Evolutionary conservation across 2,797 vertebrate genomes (phyloP).

Genomic region (Falco peregrinus): DNA sequence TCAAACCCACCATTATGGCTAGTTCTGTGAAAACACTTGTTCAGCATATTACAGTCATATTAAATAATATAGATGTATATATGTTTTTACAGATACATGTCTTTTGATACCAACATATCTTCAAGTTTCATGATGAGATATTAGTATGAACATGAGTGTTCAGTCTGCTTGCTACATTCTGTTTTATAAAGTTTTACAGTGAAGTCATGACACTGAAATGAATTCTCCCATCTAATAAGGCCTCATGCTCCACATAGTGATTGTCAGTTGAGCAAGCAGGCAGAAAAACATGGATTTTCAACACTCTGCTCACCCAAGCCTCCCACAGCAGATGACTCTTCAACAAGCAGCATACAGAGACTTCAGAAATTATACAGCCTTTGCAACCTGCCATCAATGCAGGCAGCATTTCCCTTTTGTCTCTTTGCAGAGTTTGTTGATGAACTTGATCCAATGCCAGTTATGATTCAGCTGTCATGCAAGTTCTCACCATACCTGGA

Average conservation of each 20-base stretch:
- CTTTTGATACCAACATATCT: background rate
- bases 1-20: background rate
- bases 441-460: background rate
- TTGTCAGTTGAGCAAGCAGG: background rate
- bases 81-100: background rate
- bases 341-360: background rate
- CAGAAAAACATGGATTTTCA: background rate
- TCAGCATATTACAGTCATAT: background rate
- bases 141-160: background rate
- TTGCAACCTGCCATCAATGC: background rate
- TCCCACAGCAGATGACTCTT: background rate
- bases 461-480: background rate
- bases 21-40: background rate
- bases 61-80: background rate
- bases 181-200: background rate
- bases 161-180: background rate
- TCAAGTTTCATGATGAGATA: background rate
- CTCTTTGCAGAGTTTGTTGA: background rate
- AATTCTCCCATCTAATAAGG: background rate
- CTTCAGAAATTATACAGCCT: background rate
- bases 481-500: background rate
- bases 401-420: background rate
- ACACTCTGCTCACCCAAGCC: background rate
- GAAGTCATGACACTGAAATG: background rate
- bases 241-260: background rate